Conservation (phyloP, 2,113 vertebrate species). For the Bufo gargarizans region DNA sequence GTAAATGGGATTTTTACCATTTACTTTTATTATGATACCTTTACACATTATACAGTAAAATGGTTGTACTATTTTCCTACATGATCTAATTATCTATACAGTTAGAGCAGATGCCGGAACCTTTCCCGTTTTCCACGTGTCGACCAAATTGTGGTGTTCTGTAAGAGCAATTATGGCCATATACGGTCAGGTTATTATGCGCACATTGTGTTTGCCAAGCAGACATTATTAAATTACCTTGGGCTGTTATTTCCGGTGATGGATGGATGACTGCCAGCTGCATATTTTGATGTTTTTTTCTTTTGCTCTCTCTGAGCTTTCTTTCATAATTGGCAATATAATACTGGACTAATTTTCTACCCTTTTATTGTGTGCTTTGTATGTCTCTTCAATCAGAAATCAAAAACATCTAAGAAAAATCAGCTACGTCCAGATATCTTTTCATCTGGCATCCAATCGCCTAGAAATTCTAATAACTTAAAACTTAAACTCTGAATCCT, state of each 20-base stretch:
- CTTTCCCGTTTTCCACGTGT: conserved; percentile 33
- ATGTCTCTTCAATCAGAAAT: neutral
- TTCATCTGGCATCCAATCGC: neutral
- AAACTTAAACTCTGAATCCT: neutral
- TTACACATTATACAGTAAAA: neutral
- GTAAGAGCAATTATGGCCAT: neutral
- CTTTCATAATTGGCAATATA: conserved; percentile 18
- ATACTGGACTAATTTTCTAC: neutral
- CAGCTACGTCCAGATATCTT: neutral
- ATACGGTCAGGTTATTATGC: conserved; percentile 39
- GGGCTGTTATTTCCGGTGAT: conserved; percentile 48
- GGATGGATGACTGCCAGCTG: conserved; percentile 34
- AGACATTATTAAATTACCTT: conserved; percentile 37
- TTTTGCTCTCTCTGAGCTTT: neutral
- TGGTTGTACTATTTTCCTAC: neutral
- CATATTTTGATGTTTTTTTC: conserved; percentile 10
- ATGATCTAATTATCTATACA: neutral
- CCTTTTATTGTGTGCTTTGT: neutral
- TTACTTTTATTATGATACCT: neutral
- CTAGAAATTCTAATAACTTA: neutral
- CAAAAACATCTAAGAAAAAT: neutral
- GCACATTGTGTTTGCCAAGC: conserved; percentile 13
- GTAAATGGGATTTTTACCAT: no score
- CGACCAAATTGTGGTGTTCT: neutral
- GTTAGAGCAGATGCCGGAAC: neutral